A percentile compares a stretch with the other conserved stretches of the same genome.
These are phyloP conservation scores for Cryptocheilus praepositus DNA, from an alignment of 2,888 invertebrate genomes.

Conservation along the genomic window DNA sequence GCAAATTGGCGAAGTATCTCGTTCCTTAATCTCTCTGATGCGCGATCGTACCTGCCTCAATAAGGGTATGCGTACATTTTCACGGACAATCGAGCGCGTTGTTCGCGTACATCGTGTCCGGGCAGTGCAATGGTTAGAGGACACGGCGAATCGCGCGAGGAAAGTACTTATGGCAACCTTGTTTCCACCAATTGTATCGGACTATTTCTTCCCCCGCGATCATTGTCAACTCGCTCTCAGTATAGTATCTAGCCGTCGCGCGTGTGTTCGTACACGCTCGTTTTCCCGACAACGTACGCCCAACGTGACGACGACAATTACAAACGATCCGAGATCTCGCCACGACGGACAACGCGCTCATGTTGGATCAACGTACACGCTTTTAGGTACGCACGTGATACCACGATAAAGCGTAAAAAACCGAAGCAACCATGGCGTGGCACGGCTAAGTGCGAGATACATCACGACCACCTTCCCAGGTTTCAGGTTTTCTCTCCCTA, in stretches of 20 bases:
- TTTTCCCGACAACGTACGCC: constrained; percentile 32
- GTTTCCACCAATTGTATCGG: constrained; percentile 28
- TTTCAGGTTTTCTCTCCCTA: constrained; percentile 42
- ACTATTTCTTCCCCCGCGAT: constrained; percentile 33
- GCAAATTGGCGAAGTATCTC: background rate
- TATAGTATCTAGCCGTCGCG: background rate
- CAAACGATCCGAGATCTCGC: constrained; percentile 54
- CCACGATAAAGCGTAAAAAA: constrained; percentile 52
- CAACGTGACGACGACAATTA: constrained; percentile 54
- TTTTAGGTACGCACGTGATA: constrained; percentile 42
- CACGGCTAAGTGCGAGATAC: constrained; percentile 72
- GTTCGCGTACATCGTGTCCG: too few relatives aligned
- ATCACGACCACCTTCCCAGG: constrained; percentile 64
- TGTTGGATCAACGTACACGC: constrained; percentile 50
- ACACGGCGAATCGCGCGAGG: too few relatives aligned
- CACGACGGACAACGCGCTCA: constrained; percentile 49
- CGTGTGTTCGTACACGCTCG: background rate
- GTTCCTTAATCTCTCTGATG: background rate
- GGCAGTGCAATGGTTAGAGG: too few relatives aligned
- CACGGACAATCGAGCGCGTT: background rate
- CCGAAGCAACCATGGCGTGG: constrained; percentile 50
- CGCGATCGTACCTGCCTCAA: too few relatives aligned
- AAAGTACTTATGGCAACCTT: too few relatives aligned
- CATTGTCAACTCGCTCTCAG: too few relatives aligned
- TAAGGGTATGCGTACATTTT: constrained; percentile 6